Evolutionary conservation across 2,113 vertebrate species (phyloP).

Genomic region (Sialia sialis): DNA sequence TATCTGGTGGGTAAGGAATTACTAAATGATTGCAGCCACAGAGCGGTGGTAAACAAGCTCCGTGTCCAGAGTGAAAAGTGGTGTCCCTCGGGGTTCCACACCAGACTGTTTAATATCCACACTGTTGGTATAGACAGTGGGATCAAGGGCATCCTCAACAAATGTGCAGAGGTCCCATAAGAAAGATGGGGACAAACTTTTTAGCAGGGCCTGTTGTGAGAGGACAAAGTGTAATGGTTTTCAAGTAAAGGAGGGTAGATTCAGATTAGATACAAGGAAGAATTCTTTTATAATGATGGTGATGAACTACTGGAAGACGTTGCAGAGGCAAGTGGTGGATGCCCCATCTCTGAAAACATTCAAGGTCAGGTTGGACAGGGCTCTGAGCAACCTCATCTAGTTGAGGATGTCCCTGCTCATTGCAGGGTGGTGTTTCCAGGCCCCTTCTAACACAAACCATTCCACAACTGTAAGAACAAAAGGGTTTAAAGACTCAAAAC

Average conservation of each 20-base stretch:
- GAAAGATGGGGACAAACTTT: neutral
- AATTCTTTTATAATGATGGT: neutral
- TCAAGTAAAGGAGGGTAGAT: neutral
- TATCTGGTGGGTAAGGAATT: neutral
- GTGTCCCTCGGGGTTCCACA: neutral
- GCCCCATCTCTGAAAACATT: neutral
- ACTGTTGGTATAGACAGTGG: accelerated
- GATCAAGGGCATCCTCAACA: neutral
- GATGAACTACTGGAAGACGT: neutral
- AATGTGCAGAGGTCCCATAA: neutral
- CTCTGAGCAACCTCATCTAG: neutral
- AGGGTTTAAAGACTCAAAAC: neutral
- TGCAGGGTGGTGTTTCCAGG: neutral
- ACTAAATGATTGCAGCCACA: neutral
- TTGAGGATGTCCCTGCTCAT: neutral
- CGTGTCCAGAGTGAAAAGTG: neutral
- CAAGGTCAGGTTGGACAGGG: accelerated
- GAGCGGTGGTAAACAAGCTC: neutral
- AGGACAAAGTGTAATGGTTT: neutral
- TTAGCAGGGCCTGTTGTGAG: neutral
- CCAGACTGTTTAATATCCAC: accelerated
- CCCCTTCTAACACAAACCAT: neutral
- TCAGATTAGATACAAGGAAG: neutral
- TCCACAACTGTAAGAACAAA: neutral
- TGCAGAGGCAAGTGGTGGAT: neutral